Evolutionary conservation across 1,140 invertebrate species (phyloP).

Genomic region (Camponotus vicinus): DNA sequence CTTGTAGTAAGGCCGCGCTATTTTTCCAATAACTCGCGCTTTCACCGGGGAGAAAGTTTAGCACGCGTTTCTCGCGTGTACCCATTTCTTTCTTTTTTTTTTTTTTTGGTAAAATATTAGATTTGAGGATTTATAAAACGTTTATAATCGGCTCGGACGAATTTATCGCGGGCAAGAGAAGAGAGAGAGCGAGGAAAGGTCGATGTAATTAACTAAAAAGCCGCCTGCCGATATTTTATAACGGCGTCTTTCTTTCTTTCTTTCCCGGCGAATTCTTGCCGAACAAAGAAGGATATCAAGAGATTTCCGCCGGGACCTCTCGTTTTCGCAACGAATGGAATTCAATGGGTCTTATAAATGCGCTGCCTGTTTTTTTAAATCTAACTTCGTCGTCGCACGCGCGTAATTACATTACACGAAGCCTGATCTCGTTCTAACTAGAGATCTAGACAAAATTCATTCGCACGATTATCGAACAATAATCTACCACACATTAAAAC

Average conservation of each 20-base stretch:
- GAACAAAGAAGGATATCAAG: conserved; percentile 74
- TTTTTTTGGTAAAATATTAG: too few relatives aligned
- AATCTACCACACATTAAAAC: too few relatives aligned
- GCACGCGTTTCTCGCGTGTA: too few relatives aligned
- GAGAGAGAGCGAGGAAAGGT: too few relatives aligned
- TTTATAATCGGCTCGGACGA: not conserved
- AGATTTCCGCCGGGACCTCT: conserved; percentile 74
- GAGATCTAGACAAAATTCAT: not conserved
- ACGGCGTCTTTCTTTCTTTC: not conserved
- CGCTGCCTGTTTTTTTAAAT: conserved; percentile 39
- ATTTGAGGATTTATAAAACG: not conserved
- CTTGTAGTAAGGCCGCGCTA: too few relatives aligned
- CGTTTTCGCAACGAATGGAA: conserved; percentile 72
- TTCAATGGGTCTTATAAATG: conserved; percentile 71
- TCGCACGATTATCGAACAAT: not conserved
- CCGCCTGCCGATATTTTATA: not conserved
- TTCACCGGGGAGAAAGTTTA: too few relatives aligned
- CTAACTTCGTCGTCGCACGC: conserved; percentile 17
- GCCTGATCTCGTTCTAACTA: too few relatives aligned
- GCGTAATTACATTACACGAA: conserved; percentile 27
- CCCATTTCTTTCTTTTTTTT: too few relatives aligned
- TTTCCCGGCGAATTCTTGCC: conserved; percentile 23
- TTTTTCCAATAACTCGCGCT: too few relatives aligned
- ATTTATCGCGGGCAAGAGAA: not conserved
- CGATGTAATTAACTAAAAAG: conserved; percentile 43